Conservation (phyloP, 2,888 invertebrate genomes). For the Dione juno region DNA sequence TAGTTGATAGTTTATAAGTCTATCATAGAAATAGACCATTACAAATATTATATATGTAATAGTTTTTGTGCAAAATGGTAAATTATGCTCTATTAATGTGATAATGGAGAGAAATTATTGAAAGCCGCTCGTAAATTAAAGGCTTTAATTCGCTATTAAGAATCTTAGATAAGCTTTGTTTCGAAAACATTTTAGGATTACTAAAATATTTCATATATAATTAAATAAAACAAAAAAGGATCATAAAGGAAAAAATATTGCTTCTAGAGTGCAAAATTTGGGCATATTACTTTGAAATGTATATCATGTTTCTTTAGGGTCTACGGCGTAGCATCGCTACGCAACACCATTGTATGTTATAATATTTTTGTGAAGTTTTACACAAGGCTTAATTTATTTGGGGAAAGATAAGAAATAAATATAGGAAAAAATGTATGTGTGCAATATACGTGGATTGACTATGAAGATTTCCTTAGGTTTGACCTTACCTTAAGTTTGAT, state of each 20-base stretch:
- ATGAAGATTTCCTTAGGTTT: slow-evolving; percentile 54
- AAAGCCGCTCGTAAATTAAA: no score
- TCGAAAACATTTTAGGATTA: not conserved
- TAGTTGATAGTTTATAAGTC: no score
- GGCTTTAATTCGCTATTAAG: no score
- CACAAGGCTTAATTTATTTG: slow-evolving; percentile 27
- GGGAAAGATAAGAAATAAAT: slow-evolving; percentile 22
- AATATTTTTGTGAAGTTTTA: slow-evolving; percentile 23
- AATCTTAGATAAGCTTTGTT: not conserved
- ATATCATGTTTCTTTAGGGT: slow-evolving; percentile 6
- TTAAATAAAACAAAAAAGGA: slow-evolving; percentile 6
- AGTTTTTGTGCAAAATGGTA: no score
- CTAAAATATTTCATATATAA: not conserved
- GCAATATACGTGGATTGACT: slow-evolving; percentile 41
- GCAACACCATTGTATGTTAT: slow-evolving; percentile 6
- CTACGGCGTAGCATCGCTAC: slow-evolving; percentile 34
- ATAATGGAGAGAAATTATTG: no score
- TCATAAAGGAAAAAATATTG: slow-evolving; percentile 4
- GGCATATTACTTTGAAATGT: slow-evolving; percentile 22
- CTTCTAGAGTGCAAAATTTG: slow-evolving; percentile 17
- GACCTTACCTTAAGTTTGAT: slow-evolving; percentile 47
- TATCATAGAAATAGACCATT: no score
- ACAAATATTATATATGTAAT: no score
- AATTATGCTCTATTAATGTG: no score
- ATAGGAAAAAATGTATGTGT: slow-evolving; percentile 16